A percentile compares a stretch with the other conserved stretches of the same genome.
phyloP scores from a whole-genome alignment of 1,140 invertebrate genomes.

The Bombus pascuorum region DNA sequence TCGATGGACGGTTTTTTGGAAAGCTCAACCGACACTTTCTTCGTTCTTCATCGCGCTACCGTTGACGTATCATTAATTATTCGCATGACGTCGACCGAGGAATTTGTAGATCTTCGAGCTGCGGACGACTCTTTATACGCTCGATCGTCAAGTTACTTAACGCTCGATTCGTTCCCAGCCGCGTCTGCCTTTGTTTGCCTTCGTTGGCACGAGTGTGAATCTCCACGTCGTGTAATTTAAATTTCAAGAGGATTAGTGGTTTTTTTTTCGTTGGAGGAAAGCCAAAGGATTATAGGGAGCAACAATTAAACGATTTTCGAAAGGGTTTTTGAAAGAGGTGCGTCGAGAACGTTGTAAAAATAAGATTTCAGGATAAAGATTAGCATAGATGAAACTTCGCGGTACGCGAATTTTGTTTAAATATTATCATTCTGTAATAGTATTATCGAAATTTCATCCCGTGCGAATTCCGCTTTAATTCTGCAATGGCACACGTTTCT shows the following conservation, averaged over 20 bases:
- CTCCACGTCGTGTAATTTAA: neutral
- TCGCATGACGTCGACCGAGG: neutral
- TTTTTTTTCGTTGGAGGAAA: neutral
- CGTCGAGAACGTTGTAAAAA: neutral
- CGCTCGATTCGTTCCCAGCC: neutral
- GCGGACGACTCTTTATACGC: neutral
- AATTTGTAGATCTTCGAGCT: neutral
- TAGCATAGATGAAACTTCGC: no score
- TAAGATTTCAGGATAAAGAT: neutral
- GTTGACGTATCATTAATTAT: constrained; percentile 27
- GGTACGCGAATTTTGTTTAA: no score
- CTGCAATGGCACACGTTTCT: no score
- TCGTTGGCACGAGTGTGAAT: neutral
- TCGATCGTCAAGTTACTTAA: neutral
- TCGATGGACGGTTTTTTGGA: constrained; percentile 19
- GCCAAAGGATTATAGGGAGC: neutral
- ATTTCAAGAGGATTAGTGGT: neutral
- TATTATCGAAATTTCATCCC: no score
- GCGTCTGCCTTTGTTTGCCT: neutral
- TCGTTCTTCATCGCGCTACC: neutral
- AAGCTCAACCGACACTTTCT: constrained; percentile 9
- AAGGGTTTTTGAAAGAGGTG: neutral
- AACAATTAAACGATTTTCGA: neutral
- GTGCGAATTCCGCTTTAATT: no score
- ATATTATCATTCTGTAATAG: no score